Evolutionary conservation across 2,888 invertebrate genomes (phyloP).

Genomic region (Cosmorhoe ocellata): DNA sequence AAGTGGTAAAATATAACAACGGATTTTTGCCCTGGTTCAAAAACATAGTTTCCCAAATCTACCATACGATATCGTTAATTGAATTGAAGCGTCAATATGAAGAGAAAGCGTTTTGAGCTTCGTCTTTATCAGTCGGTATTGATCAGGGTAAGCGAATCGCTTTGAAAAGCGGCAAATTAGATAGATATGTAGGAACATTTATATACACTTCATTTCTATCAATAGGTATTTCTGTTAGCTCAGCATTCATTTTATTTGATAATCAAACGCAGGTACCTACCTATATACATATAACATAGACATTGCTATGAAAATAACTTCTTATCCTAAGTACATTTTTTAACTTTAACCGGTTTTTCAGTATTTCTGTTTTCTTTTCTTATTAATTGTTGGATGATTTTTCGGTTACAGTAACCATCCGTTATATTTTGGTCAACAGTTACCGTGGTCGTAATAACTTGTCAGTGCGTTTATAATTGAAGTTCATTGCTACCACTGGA

Average conservation of each 20-base stretch:
- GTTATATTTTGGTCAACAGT: not conserved
- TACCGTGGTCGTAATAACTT: conserved; percentile 51
- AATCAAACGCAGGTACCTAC: too few species aligned
- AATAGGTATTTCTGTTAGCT: not conserved
- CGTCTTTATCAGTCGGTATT: conserved; percentile 29
- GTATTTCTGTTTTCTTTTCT: too few species aligned
- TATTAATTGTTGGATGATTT: too few species aligned
- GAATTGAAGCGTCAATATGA: conserved; percentile 29
- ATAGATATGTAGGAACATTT: too few species aligned
- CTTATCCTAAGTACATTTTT: too few species aligned
- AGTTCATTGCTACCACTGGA: conserved; percentile 61
- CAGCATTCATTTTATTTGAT: too few species aligned
- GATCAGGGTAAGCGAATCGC: conserved; percentile 23
- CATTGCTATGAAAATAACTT: too few species aligned
- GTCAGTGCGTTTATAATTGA: conserved; percentile 52
- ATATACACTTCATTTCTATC: conserved; percentile 6
- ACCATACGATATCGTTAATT: conserved; percentile 20
- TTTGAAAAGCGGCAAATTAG: conserved; percentile 18
- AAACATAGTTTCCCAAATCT: conserved; percentile 19
- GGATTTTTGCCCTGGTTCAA: conserved; percentile 18
- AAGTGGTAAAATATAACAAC: not conserved
- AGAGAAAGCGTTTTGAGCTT: conserved; percentile 32
- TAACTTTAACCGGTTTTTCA: too few species aligned
- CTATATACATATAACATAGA: too few species aligned
- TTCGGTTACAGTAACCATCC: too few species aligned